Evolutionary conservation across 2,888 invertebrate genomes (phyloP), one percentile per base, ranked within the genome.

Genomic region (Agrotis exclamationis): DNA sequence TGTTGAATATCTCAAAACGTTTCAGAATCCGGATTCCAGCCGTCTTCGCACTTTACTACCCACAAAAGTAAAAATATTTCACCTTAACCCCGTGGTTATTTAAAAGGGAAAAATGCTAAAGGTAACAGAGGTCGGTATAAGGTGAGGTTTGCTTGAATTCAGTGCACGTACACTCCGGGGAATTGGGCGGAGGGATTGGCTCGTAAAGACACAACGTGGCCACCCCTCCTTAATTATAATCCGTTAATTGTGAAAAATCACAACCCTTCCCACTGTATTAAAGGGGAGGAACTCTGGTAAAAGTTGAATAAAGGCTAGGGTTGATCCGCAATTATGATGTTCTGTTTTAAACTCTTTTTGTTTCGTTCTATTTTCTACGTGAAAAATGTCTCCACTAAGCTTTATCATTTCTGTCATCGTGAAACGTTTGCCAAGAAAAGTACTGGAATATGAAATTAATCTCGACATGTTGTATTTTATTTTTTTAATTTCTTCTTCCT

Each of bases 241-340:
- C 88, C 89, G 90, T 92, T 93, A 93, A 93, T 92, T 93, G 90
- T 87, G 86, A 91, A 88, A 89, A 90, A 90, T 87, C 85, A 85
- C 81, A 74, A 65, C 72, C 81, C 79, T 57, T 68, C 76, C 80
- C 73, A 70, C 66, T 77, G 76, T 71, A 72, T 60, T 71, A 57
- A 76, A 82, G 69, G 70, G 70, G 79, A 65, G 51, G 67, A 77
- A 70, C 78, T 72, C 56, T 16, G 73, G 51, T n/a, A 66, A 75
- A 79, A 76, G 63, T 76, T 79, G 39, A 59, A 45, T 48, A 63
- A 57, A 81, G 71, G 68, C 59, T 39, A 53, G 63, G 70, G 67
- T 64, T 72, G 62, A 79, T 63, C 39, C 67, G 53, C 51, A 77
- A 74, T 72, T 58, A 63, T 51, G 44, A 70, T 70, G 63, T 80